Evolutionary conservation across 2,797 vertebrate genomes (phyloP).

Genomic region (Ambastaia sidthimunki): DNA sequence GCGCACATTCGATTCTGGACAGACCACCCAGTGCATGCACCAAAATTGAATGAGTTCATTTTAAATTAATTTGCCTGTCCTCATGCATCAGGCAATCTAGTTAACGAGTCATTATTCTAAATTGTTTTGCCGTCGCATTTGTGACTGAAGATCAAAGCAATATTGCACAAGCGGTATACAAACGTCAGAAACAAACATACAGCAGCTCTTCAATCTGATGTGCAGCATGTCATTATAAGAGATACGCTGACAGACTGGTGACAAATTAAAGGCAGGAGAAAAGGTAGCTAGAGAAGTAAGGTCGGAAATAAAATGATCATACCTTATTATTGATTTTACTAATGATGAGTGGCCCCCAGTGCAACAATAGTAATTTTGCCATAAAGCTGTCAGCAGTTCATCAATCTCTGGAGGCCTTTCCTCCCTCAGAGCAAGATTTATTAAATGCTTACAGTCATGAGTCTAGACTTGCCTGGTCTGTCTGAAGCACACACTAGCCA

Average conservation of each 20-base stretch:
- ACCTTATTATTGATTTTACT: constrained; percentile 81
- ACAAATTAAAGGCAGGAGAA: constrained; percentile 66
- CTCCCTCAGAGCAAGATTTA: constrained; percentile 86
- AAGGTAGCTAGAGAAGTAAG: constrained; percentile 66
- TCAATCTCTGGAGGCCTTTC: constrained; percentile 85
- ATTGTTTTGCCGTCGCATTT: constrained; percentile 38
- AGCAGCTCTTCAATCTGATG: constrained; percentile 23
- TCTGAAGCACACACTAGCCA: constrained; percentile 74
- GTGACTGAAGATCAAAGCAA: constrained; percentile 30
- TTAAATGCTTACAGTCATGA: constrained; percentile 80
- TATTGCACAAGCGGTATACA: constrained; percentile 16
- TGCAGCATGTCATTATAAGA: constrained; percentile 46
- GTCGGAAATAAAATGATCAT: constrained; percentile 76
- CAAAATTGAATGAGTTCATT: constrained; percentile 29
- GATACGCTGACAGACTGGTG: constrained; percentile 69
- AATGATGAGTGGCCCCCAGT: constrained; percentile 81
- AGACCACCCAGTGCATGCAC: constrained; percentile 10
- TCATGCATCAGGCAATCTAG: constrained; percentile 34
- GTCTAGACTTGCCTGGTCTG: constrained; percentile 81
- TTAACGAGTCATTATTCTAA: constrained; percentile 37
- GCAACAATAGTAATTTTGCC: constrained; percentile 86
- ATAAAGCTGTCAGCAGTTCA: constrained; percentile 90
- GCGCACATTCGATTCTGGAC: constrained; percentile 19
- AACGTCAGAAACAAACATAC: constrained; percentile 14
- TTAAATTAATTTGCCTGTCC: constrained; percentile 28